Base-by-base conservation (phyloP, 2,797 vertebrate species). In the Octomys mimax region DNA sequence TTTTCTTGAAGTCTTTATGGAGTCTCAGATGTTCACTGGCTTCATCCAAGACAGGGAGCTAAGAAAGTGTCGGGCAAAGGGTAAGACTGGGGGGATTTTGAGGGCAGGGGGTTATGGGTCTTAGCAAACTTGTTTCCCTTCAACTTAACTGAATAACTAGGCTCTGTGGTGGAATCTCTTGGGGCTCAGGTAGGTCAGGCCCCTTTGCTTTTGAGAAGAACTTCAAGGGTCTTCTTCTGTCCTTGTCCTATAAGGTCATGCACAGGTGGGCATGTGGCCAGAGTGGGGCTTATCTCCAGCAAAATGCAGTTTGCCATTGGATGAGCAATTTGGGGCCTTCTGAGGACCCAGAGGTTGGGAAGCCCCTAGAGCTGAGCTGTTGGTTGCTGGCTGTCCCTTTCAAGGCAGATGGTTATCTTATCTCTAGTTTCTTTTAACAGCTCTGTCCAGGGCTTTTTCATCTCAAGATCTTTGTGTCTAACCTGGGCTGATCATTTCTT, bases 1-100 rank as follows among this genome's bases (percentile, higher is more conserved):
- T 96, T 99, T 99, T 98, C 98, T 99, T 95, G 99, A 99, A 52
- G 99, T 99, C 97, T 99, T 99, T 98, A 99, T 99, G 99, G 99
- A 99, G 98, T 99, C 99, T 79, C 99, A 99, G 98, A 99, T 99
- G 99, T 99, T 99, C 80, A 99, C 99, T 22, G 99, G 99, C 54
- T 99, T 99, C 98, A 99, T 99, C 98, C 99, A 99, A 98, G 99
- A 99, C 98, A 98, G 99, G 70, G 99, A 99, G 98, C 99, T 99
- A 96, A 98, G 99, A 92, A 99, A 99, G 97, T 99, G 99, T 97
- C 98, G 99, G 78, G 99, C 99, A n/a, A 99, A 99, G 99, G 99
- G 99, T 99, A 98, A 97, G 97, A 96, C 77, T 54, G 64, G 66
- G 84, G 84, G 46, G 64, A 61, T 39, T 31, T 39, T 73, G 89